Evolutionary conservation across 2,113 vertebrate genomes (phyloP).

Genomic region (Ceyx melanurus): DNA sequence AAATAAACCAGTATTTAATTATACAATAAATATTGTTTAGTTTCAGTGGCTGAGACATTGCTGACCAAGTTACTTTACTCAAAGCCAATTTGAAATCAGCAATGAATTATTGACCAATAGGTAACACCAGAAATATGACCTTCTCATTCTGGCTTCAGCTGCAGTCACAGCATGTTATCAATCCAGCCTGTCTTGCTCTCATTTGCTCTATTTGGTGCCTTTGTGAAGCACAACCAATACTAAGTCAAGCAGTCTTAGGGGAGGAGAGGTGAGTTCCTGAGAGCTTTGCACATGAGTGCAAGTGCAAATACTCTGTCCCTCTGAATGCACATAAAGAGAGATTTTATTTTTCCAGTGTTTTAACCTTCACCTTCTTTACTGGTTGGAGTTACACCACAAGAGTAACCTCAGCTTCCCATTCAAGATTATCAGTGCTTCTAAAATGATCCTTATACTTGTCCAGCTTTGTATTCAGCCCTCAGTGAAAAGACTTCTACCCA

Average conservation of each 20-base stretch:
- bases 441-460: not conserved
- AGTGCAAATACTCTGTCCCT: not conserved
- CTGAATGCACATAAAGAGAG: not conserved
- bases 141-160: not conserved
- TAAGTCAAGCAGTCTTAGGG: not conserved
- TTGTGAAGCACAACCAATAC: not conserved
- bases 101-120: not conserved
- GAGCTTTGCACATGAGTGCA: not conserved
- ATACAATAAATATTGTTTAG: not conserved
- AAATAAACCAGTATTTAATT: not conserved
- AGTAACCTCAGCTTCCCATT: not conserved
- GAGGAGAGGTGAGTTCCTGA: not conserved
- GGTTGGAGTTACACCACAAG: not conserved
- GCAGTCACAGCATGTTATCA: not conserved
- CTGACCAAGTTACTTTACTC: not conserved
- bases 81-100: not conserved
- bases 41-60: not conserved
- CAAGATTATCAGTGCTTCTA: not conserved
- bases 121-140: not conserved
- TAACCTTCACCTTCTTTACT: not conserved
- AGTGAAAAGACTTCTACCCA: not conserved
- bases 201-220: not conserved
- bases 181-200: not conserved
- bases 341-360: not conserved
- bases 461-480: not conserved